A percentile compares a stretch with the other conserved stretches of the same genome.
Evolutionary conservation across 2,888 invertebrate genomes (phyloP).

Genomic region (Aporophyla lueneburgensis): DNA sequence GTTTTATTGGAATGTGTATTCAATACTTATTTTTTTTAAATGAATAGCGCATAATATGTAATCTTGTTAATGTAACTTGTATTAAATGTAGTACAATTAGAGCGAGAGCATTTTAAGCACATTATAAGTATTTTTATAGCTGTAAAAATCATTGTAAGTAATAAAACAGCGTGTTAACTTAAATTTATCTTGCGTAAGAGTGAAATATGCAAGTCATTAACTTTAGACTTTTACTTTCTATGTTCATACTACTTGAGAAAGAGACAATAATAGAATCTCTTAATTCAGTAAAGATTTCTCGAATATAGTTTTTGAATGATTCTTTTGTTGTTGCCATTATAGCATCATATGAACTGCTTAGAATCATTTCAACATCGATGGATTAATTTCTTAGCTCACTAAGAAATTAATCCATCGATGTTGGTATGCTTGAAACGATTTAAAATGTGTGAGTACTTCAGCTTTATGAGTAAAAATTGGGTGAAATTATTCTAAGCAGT

Average conservation of each 20-base stretch:
- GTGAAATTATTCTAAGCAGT: slow-evolving; percentile 37
- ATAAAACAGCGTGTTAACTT: slow-evolving; percentile 43
- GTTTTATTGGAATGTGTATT: background rate
- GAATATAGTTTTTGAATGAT: background rate
- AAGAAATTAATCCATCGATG: background rate
- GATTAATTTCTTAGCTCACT: too few relatives aligned
- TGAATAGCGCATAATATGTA: background rate
- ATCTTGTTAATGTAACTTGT: background rate
- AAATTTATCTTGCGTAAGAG: slow-evolving; percentile 51
- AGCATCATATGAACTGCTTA: background rate
- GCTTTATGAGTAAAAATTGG: slow-evolving; percentile 19
- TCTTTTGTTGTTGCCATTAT: background rate
- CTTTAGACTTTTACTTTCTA: slow-evolving; percentile 58
- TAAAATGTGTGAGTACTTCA: slow-evolving; percentile 1
- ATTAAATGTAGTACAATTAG: slow-evolving; percentile 20
- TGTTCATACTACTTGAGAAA: slow-evolving; percentile 30
- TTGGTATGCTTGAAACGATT: slow-evolving; percentile 25
- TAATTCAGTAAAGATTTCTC: slow-evolving; percentile 12
- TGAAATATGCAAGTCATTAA: slow-evolving; percentile 53
- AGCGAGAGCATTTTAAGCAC: slow-evolving; percentile 10
- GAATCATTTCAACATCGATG: too few relatives aligned
- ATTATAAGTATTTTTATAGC: slow-evolving; percentile 20
- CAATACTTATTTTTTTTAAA: background rate
- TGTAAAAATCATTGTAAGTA: slow-evolving; percentile 33
- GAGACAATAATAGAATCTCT: slow-evolving; percentile 40